Evolutionary conservation across 2,797 vertebrate genomes (phyloP), one percentile per base, ranked within the genome.

Genomic region (Crax fasciolata): DNA sequence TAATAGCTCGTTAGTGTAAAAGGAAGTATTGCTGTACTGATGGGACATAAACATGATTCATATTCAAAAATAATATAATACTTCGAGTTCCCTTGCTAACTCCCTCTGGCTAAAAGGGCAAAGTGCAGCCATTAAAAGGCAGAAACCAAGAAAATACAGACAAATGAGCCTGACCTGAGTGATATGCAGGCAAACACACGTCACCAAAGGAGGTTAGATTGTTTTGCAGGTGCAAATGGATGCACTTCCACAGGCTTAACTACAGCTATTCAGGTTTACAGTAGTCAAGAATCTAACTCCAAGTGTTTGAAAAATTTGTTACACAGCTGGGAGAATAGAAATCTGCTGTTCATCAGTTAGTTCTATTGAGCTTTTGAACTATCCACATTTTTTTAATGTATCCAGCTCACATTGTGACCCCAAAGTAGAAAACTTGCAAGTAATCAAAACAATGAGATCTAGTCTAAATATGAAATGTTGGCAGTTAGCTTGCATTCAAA

Each of bases 11-110:
- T 96, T 93, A 84, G 16, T 80, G 43, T 81, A 67, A 87, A 92
- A 96, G 68, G 27, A 91, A 77, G 6, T 35, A 19, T 78, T 95
- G 16, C n/a, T 89, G 66, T 46, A 71, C 48, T 74, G 38, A 51
- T 89, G 92, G 41, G 63, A 78, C 51, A 91, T 52, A 93, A 96
- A 91, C 54, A 80, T 85, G 75, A 92, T 91, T 94, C 65, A 75
- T 80, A 92, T 84, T 92, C 5, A 87, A 93, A 94, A 90, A 82
- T 80, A 92, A 58, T 77, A 25, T 49, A 80, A 80, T 78, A 9
- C 49, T 93, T 82, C 55, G 65, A 77, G 46, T 78, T 90, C 51
- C 44, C 27, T 83, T 89, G 51, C 39, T 78, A 87, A 83, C 8
- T 92, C 72, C 39, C 52, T 77, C 68, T 78, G 58, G 49, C 24